Base-by-base conservation (phyloP, 2,888 invertebrate genomes). In the Imbricaverruca yamaguchii region DNA sequence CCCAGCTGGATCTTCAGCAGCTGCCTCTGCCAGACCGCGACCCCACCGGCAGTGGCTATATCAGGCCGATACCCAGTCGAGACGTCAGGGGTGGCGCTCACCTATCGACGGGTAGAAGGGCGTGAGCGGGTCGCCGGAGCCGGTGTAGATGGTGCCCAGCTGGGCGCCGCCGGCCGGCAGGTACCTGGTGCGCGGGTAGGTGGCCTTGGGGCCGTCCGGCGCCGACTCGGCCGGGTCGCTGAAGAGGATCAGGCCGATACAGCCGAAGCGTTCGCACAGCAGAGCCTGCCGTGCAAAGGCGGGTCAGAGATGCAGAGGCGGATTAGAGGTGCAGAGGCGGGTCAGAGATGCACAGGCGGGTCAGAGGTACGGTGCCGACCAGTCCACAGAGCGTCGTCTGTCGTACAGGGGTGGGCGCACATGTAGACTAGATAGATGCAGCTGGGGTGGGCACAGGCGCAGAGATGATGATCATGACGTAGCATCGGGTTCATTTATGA, bases 41-140 rank as follows among this genome's bases (percentile, higher is more conserved):
- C 39, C n/a, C n/a, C n/a, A n/a, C n/a, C n/a, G n/a, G n/a, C n/a
- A n/a, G n/a, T n/a, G n/a, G n/a, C n/a, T n/a, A n/a, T n/a, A n/a
- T 39, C 39, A 39, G 39, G 4, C 39, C 39, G 39, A 1, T 39
- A 39, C 39, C 39, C 39, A 39, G 39, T 39, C 39, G 39, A 39
- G 39, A 39, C 39, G 4, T 39, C 39, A 39, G 39, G 2, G 4
- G 39, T 4, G 39, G 39, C 39, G 39, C 84, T 85, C 86, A 87
- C 88, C 86, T 81, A 86, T 88, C 13, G 89, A 86, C 3, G 90
- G 90, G 84, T 89, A 89, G 6, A 87, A 86, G 0, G 89, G 89
- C 7, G 89, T 89, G 6, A 89, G 85, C 15, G 89, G 88, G 84
- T 90, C 90, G 6, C 90, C 90, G 81, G 86, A 84, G 6, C 84